phyloP scores from a whole-genome alignment of 1,140 invertebrate genomes.

The Mylabris phalerata region DNA sequence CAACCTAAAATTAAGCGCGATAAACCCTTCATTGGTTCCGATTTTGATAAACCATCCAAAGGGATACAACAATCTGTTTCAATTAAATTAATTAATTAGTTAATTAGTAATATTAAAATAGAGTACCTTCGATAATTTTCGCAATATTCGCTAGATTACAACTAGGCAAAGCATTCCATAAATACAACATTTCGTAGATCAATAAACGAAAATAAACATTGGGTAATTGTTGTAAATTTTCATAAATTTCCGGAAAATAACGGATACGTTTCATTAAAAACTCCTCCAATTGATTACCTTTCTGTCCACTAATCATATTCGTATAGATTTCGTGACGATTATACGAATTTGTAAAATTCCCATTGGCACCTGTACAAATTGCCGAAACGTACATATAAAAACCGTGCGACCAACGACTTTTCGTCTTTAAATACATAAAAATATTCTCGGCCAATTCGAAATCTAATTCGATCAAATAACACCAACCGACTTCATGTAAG shows the following conservation, averaged over 20 bases:
- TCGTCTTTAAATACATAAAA: constrained; percentile 53
- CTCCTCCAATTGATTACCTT: constrained; percentile 32
- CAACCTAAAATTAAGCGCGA: constrained; percentile 50
- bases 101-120: too few relatives aligned
- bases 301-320: constrained; percentile 10
- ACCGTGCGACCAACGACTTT: constrained; percentile 61
- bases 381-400: constrained; percentile 63
- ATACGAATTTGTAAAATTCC: not conserved
- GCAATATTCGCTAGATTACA: constrained; percentile 47
- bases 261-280: constrained; percentile 30
- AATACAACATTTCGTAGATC: constrained; percentile 61
- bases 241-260: constrained; percentile 24
- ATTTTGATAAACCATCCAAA: constrained; percentile 25
- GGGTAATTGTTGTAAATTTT: constrained; percentile 2
- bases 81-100: constrained; percentile 5
- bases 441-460: constrained; percentile 51
- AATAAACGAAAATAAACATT: constrained; percentile 53
- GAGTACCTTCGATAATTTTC: constrained; percentile 44
- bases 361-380: constrained; percentile 36
- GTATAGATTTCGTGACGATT: constrained; percentile 6
- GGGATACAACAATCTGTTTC: constrained; percentile 23
- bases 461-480: constrained; percentile 57
- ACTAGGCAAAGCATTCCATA: constrained; percentile 66
- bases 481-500: constrained; percentile 68
- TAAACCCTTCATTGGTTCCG: constrained; percentile 53